These are phyloP conservation scores for Anthoscopus minutus DNA, from an alignment of 2,113 vertebrate species.

Conservation along the genomic window DNA sequence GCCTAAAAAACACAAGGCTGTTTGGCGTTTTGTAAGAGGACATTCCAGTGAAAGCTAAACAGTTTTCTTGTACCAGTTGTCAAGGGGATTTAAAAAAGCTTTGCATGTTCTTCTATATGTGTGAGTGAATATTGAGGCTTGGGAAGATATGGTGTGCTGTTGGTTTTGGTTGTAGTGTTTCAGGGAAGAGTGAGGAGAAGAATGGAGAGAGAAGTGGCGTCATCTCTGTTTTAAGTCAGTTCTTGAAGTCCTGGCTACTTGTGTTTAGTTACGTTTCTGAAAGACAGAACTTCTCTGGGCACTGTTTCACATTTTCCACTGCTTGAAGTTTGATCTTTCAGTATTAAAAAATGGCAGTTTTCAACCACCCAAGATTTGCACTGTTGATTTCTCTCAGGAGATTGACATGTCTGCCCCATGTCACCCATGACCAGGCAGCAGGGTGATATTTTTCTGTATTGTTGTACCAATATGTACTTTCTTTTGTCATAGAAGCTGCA, in stretches of 20 bases:
- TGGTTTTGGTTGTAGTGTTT: background rate
- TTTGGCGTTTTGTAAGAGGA: background rate
- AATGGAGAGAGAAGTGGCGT: background rate
- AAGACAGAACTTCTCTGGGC: background rate
- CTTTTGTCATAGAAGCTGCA: background rate
- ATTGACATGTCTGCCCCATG: background rate
- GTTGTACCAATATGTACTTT: background rate
- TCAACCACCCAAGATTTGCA: background rate
- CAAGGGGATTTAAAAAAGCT: background rate
- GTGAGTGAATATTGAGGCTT: background rate
- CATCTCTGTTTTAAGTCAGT: background rate
- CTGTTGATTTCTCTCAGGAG: background rate
- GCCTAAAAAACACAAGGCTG: background rate
- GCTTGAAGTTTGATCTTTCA: background rate
- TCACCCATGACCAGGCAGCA: background rate
- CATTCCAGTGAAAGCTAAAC: background rate
- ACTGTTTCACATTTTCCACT: background rate
- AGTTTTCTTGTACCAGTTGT: background rate
- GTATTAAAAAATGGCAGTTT: background rate
- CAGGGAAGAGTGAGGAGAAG: background rate
- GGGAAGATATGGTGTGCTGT: background rate
- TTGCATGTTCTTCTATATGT: background rate
- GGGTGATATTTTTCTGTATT: background rate
- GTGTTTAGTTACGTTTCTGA: background rate
- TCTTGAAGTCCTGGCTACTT: background rate